A percentile compares a stretch with the other conserved stretches of the same genome.
Conservation (phyloP, 1,140 invertebrate genomes). For the Calosoma granatense region DNA sequence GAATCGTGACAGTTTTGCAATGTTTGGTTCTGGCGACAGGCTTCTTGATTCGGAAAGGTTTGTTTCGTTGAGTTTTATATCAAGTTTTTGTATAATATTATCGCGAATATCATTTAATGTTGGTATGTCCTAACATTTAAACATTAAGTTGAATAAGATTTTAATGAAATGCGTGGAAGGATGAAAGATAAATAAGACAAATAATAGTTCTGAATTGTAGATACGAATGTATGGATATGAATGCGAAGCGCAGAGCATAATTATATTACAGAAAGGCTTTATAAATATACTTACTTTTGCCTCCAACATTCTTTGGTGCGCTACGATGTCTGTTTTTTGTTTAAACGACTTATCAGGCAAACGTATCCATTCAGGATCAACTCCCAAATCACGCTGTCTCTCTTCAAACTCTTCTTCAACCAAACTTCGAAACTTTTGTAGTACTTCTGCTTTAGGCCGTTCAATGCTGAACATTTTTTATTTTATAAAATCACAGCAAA, state of each 20-base stretch:
- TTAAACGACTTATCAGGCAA: constrained; percentile 25
- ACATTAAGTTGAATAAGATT: not conserved
- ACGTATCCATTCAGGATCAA: constrained; percentile 27
- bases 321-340: constrained; percentile 25
- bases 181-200: not conserved
- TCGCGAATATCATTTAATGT: constrained; percentile 16
- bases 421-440: constrained; percentile 20
- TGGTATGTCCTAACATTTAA: constrained; percentile 11
- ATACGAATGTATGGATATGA: too few relatives aligned
- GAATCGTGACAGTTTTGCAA: not conserved
- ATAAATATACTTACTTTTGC: constrained; percentile 22
- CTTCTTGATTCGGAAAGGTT: too few relatives aligned
- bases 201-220: not conserved
- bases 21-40: not conserved
- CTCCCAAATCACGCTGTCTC: constrained; percentile 25
- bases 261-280: too few relatives aligned
- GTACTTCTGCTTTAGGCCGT: constrained; percentile 14
- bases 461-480: not conserved
- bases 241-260: too few relatives aligned
- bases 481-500: not conserved
- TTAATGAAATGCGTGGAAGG: not conserved
- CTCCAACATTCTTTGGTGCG: constrained; percentile 24
- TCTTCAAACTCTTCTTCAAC: constrained; percentile 19
- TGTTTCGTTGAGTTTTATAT: not conserved
- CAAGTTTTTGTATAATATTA: constrained; percentile 15